Conservation (phyloP, 2,888 invertebrate genomes). For the Clistopyga incitator region DNA sequence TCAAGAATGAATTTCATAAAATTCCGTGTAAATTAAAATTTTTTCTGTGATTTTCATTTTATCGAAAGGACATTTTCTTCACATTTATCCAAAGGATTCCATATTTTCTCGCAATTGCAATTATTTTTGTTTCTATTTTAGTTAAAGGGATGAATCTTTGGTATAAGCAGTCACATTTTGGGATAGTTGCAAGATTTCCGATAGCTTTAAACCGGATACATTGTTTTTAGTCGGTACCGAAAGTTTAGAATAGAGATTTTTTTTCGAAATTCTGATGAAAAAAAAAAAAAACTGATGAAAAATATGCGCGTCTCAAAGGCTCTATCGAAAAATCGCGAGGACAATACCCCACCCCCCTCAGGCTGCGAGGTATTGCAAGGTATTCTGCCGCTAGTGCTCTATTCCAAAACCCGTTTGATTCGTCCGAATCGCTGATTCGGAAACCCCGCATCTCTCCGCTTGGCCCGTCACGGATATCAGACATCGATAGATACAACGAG, state of each 20-base stretch:
- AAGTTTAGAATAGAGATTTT: neutral
- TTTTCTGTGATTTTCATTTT: too few species aligned
- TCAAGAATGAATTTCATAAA: too few species aligned
- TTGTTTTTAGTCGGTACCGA: neutral
- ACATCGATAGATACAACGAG: constrained; percentile 53
- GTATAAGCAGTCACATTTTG: too few species aligned
- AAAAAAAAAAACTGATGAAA: constrained; percentile 7
- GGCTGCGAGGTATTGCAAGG: constrained; percentile 6
- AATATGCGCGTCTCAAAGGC: constrained; percentile 23
- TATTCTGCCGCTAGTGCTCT: constrained; percentile 10
- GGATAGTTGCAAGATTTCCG: neutral
- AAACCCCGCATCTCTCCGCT: constrained; percentile 42
- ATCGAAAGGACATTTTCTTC: too few species aligned
- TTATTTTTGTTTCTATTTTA: too few species aligned
- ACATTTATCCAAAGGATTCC: too few species aligned
- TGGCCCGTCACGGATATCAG: constrained; percentile 50
- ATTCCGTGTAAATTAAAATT: too few species aligned
- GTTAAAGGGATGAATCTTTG: too few species aligned
- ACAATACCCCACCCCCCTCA: neutral
- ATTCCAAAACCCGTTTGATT: constrained; percentile 31
- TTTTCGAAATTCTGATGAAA: neutral
- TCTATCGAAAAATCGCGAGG: constrained; percentile 19
- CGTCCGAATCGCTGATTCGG: constrained; percentile 60
- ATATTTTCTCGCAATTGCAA: too few species aligned
- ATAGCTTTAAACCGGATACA: neutral